A percentile compares a stretch with the other conserved stretches of the same genome.
These are phyloP conservation scores for Mus spretus DNA, from an alignment of 2,797 vertebrate species.

Conservation along the genomic window DNA sequence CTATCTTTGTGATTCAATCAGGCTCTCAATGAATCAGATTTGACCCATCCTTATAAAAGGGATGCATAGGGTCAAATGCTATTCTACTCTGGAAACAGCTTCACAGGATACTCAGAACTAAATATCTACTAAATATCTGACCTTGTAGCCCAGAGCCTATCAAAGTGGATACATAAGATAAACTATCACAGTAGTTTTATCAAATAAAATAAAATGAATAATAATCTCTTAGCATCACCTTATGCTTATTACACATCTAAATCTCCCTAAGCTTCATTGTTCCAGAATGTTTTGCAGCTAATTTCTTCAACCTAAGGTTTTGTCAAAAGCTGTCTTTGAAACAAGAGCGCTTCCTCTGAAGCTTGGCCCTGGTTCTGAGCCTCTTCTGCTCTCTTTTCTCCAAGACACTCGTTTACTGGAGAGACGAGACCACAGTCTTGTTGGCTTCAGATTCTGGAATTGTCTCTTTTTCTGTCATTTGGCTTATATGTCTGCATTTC, in stretches of 20 bases:
- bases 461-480: conserved; percentile 19
- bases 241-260: not conserved
- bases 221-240: not conserved
- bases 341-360: not conserved
- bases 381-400: not conserved
- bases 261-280: not conserved
- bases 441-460: conserved; percentile 11
- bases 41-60: not conserved
- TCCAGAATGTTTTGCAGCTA: not conserved
- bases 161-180: not conserved
- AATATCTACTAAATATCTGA: not conserved
- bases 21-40: not conserved
- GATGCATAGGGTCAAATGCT: not conserved
- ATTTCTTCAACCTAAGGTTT: conserved; percentile 46
- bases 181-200: not conserved
- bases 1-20: not conserved
- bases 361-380: not conserved
- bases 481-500: conserved; percentile 32
- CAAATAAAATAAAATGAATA: not conserved
- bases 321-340: not conserved
- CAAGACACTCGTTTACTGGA: conserved; percentile 6
- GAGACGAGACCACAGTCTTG: not conserved
- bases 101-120: not conserved
- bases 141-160: not conserved
- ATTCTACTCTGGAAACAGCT: not conserved